Conservation (phyloP, 1,140 invertebrate species). For the Potamilus streckersoni region DNA sequence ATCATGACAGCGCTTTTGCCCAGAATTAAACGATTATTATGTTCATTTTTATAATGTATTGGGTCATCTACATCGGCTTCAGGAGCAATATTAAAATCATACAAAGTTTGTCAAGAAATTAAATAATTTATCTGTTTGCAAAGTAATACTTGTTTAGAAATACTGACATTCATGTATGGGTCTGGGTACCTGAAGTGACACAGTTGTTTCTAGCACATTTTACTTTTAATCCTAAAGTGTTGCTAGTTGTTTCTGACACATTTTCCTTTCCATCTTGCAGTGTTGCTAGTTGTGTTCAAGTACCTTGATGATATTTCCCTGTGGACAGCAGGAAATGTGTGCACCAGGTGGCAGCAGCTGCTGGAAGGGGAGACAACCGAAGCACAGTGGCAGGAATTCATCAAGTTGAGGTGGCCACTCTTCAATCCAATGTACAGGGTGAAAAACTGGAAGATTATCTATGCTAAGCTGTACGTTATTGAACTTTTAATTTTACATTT, state of each 20-base stretch:
- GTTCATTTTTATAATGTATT: no score
- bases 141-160: background rate
- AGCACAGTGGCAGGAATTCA: slow-evolving; percentile 82
- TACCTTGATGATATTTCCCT: slow-evolving; percentile 92
- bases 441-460: slow-evolving; percentile 84
- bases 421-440: slow-evolving; percentile 78
- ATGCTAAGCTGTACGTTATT: slow-evolving; percentile 71
- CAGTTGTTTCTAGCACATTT: background rate
- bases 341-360: slow-evolving; percentile 84
- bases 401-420: slow-evolving; percentile 83
- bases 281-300: slow-evolving; percentile 87
- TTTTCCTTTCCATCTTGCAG: slow-evolving; percentile 70
- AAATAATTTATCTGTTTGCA: no score
- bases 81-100: no score
- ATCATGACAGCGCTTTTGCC: no score
- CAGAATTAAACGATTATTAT: no score
- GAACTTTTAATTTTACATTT: no score
- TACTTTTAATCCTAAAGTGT: slow-evolving; percentile 1
- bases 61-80: no score
- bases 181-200: background rate
- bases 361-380: slow-evolving; percentile 80
- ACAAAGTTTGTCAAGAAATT: no score
- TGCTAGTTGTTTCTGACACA: background rate
- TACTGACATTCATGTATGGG: background rate
- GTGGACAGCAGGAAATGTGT: slow-evolving; percentile 87